Conservation (phyloP, 2,888 invertebrate species). For the Rhingia rostrata region DNA sequence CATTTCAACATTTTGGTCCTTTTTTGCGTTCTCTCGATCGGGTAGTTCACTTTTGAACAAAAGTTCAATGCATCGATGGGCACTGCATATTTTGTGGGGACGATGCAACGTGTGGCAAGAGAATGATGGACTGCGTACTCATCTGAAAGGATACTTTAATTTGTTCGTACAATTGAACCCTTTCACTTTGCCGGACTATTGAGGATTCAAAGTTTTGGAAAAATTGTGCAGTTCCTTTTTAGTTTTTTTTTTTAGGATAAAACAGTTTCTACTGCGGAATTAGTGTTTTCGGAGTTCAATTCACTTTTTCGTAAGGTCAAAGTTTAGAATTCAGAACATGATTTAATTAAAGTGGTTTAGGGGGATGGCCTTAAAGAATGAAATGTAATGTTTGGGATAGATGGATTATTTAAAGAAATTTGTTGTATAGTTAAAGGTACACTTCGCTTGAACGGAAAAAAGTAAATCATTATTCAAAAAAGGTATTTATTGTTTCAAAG, state of each 20-base stretch:
- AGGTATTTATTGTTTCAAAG: too few relatives aligned
- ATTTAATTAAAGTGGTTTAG: conserved; percentile 39
- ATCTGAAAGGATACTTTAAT: conserved; percentile 71
- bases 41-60: conserved; percentile 61
- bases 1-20: conserved; percentile 6
- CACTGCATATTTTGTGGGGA: conserved; percentile 61
- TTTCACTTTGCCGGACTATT: conserved; percentile 68
- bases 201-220: conserved; percentile 66
- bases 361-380: too few relatives aligned
- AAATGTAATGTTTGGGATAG: too few relatives aligned
- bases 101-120: conserved; percentile 3
- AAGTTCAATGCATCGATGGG: conserved; percentile 70
- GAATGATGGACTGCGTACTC: conserved; percentile 49
- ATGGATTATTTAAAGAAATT: too few relatives aligned
- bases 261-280: conserved; percentile 18
- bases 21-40: conserved; percentile 10
- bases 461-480: too few relatives aligned
- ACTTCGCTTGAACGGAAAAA: too few relatives aligned
- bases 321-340: background rate
- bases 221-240: conserved; percentile 40
- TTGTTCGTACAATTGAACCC: conserved; percentile 73
- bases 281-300: background rate
- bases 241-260: background rate
- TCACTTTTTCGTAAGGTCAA: background rate
- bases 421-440: too few relatives aligned